Evolutionary conservation across 2,113 vertebrate species (phyloP), one percentile per base, ranked within the genome.

Genomic region (Clarias gariepinus): DNA sequence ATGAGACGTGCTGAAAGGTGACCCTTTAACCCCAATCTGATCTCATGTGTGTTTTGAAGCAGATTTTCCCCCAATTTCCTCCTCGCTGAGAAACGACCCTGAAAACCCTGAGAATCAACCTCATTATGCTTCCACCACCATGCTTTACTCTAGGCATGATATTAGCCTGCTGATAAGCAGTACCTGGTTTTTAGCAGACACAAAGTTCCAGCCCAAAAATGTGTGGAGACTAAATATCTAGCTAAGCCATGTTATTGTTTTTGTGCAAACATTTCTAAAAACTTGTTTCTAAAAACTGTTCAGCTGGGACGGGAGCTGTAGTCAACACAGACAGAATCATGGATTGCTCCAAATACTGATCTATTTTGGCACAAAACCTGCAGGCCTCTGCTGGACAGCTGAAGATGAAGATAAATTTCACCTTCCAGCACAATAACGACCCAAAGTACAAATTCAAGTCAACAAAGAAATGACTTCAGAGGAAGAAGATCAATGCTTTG

Each of bases 391-490:
- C 25, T 55, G 8, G 74, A 77, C 74, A 77, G 52, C 52, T 15
- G 41, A 76, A 76, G 33, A 76, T 55, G 74, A 77, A 55, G 52
- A 77, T 52, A 25, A 47, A 76, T 76, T 25, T 55, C 74, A 28
- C 28, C 41, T 76, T 25, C 41, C 41, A 25, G 21, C 36, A 52
- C 3, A 1, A 25, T 76, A 76, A 74, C 36, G 10, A 76, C 73
- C 41, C 73, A 76, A 76, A 76, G 41, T 11, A 76, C 41, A 76
- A 76, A 76, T 36, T 23, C 41, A 52, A 25, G 12, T n/a, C 47
- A 55, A 15, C 23, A 77, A 16, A 18, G 19, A 8, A 41, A 69
- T 4, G 4, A 15, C n/a, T 68, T 69, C 5, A 47, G 7, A 47
- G 47, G 47, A 8, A 47, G 47, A 8, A 47, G 68, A 68, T 30